These are phyloP conservation scores for Notiomystis cincta DNA, from an alignment of 2,113 vertebrate species.

Conservation along the genomic window DNA sequence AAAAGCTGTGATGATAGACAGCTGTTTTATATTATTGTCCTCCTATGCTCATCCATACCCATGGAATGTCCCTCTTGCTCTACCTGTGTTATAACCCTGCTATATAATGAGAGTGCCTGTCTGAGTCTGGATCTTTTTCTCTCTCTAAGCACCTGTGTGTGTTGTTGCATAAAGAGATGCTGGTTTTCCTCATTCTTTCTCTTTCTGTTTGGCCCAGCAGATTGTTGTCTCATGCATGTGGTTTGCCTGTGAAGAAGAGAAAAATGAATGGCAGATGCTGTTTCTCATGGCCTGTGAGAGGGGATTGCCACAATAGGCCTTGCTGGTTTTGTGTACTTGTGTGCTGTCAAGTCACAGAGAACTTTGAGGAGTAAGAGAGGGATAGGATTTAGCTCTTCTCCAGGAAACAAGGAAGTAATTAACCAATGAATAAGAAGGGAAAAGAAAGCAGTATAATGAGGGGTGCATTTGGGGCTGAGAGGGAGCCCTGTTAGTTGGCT, in stretches of 20 bases:
- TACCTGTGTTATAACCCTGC: not conserved
- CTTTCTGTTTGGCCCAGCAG: not conserved
- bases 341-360: not conserved
- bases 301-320: not conserved
- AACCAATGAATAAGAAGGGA: not conserved
- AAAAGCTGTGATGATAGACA: not conserved
- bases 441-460: not conserved
- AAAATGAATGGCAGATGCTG: not conserved
- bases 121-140: not conserved
- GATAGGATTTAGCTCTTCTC: not conserved
- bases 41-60: not conserved
- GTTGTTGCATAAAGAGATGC: not conserved
- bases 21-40: not conserved
- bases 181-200: not conserved
- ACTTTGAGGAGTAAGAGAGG: not conserved
- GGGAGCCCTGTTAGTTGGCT: not conserved
- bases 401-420: not conserved
- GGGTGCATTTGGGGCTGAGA: not conserved
- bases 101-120: rapidly evolving
- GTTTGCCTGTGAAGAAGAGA: not conserved
- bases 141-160: not conserved
- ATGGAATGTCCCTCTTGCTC: not conserved
- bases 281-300: not conserved
- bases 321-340: not conserved
- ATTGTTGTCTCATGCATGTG: not conserved